These are phyloP conservation scores for Oreochromis tanganicae DNA, from an alignment of 2,113 vertebrate species.

Conservation along the genomic window DNA sequence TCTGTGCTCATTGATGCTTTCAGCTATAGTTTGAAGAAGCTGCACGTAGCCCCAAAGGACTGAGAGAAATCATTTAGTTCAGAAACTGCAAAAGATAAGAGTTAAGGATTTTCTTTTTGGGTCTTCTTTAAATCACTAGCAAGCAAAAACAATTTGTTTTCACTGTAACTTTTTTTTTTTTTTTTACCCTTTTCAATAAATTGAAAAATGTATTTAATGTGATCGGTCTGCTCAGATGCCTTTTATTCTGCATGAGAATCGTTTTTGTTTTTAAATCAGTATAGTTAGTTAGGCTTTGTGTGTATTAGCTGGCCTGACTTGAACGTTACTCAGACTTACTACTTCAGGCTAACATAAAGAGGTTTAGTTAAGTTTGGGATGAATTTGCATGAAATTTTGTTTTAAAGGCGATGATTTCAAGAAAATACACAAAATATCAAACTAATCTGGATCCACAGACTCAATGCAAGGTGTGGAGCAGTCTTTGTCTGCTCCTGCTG, in stretches of 20 bases:
- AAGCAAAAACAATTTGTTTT: slow-evolving; percentile 6
- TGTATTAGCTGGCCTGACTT: neutral
- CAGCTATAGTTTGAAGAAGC: neutral
- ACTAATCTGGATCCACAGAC: accelerated
- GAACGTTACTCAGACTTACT: neutral
- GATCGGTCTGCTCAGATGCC: neutral
- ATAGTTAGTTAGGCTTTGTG: neutral
- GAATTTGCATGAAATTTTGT: neutral
- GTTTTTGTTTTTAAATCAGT: neutral
- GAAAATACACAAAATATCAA: neutral
- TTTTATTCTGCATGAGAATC: neutral
- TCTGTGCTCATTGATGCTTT: neutral
- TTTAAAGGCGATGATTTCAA: accelerated
- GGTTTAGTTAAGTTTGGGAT: neutral
- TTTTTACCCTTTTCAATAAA: slow-evolving; percentile 59
- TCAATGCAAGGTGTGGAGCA: neutral
- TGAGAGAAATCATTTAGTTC: neutral
- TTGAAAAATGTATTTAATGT: slow-evolving; percentile 46
- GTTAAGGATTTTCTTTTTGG: neutral
- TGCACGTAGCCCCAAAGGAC: neutral
- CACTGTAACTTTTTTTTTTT: slow-evolving; percentile 1
- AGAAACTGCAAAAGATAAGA: neutral
- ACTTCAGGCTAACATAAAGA: neutral
- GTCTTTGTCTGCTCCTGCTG: neutral
- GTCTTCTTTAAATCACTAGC: neutral